Evolutionary conservation across 92 coral and sea anemone species (phyloP).

Genomic region (Montipora capitata): DNA sequence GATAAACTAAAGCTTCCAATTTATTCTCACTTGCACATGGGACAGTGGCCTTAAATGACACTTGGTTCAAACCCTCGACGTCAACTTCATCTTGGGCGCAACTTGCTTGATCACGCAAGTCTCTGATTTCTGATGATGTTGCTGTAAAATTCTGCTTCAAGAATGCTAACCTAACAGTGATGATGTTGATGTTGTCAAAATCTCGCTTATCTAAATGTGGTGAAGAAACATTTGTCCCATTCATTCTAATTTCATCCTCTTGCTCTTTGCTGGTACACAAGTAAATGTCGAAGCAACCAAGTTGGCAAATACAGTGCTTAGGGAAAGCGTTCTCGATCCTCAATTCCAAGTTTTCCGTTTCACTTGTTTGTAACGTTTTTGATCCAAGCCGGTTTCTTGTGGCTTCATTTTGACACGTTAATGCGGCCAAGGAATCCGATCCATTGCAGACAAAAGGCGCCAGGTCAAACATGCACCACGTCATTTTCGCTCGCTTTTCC

Average conservation of each 20-base stretch:
- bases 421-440: neutral
- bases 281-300: conserved; percentile 17
- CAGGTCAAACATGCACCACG: conserved; percentile 86
- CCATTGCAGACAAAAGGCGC: neutral
- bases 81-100: neutral
- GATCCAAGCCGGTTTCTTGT: neutral
- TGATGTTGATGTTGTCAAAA: neutral
- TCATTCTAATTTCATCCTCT: conserved; percentile 12
- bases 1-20: conserved; percentile 75
- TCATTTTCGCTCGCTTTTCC: conserved; percentile 73
- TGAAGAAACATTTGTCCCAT: neutral
- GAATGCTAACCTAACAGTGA: conserved; percentile 37
- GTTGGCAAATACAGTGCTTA: conserved; percentile 11
- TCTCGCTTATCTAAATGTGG: neutral
- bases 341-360: conserved; percentile 4
- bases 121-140: conserved; percentile 1
- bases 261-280: conserved; percentile 31
- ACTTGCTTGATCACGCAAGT: neutral
- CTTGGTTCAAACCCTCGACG: conserved; percentile 34
- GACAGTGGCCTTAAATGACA: conserved; percentile 32
- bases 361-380: neutral
- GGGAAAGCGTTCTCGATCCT: conserved; percentile 29
- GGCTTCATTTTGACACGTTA: neutral
- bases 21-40: conserved; percentile 41
- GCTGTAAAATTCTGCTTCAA: neutral